Evolutionary conservation across 2,888 invertebrate genomes (phyloP), one percentile per base, ranked within the genome.

Genomic region (Anoplius nigerrimus): DNA sequence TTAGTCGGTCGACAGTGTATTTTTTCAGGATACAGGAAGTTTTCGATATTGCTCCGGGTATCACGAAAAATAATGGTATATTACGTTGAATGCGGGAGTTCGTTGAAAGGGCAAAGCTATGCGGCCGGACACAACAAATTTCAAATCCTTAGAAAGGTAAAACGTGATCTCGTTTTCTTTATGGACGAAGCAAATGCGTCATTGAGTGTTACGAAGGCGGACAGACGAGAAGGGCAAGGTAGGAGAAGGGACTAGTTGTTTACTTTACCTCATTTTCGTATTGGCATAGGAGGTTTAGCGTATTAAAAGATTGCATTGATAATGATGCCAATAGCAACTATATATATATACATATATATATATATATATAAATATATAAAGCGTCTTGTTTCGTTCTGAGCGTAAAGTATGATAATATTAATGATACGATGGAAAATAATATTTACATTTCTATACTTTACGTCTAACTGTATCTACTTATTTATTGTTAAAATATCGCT

Each of bases 131-230:
- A 18, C 13, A 48, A 18, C 2, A 46, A 58, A 46, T n/a, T n/a
- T 58, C 45, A 11, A 20, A 62, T 45, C 60, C 20, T 34, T 20
- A 66, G 27, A 61, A 71, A 69, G 76, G 63, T 70, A 74, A 77
- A 78, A 78, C 71, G 57, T 80, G 52, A 75, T 82, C 61, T 76
- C 74, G 75, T 83, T 73, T 78, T 82, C 78, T 84, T 80, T 82
- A 83, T 83, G 82, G 80, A 75, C 82, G 82, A 75, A 71, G 62
- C 82, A 79, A 78, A 77, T 71, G 67, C 74, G 68, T 75, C 76
- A 80, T 82, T 81, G 74, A 78, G 78, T 84, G 81, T 82, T 80
- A 79, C 63, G 83, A 82, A 81, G 8, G 11, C 11, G 11, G 34
- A 13, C 1, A 34, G 11, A 34, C 11, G 4, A 13, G 34, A 34